Conservation (phyloP, 2,888 invertebrate species). For the Charanyca ferruginea region DNA sequence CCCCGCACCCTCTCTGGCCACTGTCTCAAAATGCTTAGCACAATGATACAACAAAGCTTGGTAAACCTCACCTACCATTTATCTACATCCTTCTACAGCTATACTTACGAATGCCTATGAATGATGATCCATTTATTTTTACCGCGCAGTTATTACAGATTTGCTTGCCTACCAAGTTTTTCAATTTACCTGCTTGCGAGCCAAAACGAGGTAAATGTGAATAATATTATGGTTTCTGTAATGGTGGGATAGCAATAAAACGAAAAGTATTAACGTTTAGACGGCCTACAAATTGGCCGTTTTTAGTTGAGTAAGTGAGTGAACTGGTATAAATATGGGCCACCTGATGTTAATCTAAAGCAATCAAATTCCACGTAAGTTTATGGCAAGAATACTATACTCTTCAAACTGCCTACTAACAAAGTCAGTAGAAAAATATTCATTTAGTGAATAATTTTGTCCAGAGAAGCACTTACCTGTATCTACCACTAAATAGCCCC, state of each 20-base stretch:
- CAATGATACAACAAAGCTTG: slow-evolving; percentile 48
- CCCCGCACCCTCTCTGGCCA: slow-evolving; percentile 39
- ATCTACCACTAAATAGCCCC: no score
- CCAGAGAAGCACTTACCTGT: no score
- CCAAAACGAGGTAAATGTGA: slow-evolving; percentile 15
- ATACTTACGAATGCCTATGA: slow-evolving; percentile 16
- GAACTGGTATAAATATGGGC: not conserved
- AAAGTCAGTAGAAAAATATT: no score
- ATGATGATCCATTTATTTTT: slow-evolving; percentile 33
- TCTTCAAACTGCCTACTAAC: no score
- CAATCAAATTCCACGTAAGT: not conserved
- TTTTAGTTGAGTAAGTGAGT: not conserved
- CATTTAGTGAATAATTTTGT: no score
- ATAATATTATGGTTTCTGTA: slow-evolving; percentile 18
- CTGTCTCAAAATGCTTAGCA: slow-evolving; percentile 35
- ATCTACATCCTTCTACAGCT: slow-evolving; percentile 21
- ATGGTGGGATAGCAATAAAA: slow-evolving; percentile 13
- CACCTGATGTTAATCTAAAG: not conserved
- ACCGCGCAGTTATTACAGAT: slow-evolving; percentile 13
- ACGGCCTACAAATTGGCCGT: slow-evolving; percentile 14
- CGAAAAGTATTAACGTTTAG: slow-evolving; percentile 17
- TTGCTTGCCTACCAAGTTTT: slow-evolving; percentile 41
- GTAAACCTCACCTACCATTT: slow-evolving; percentile 43
- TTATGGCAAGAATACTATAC: no score
- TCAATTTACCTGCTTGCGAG: slow-evolving; percentile 45